Conservation (phyloP, 2,888 invertebrate species). For the Cataglyphis cursor region DNA sequence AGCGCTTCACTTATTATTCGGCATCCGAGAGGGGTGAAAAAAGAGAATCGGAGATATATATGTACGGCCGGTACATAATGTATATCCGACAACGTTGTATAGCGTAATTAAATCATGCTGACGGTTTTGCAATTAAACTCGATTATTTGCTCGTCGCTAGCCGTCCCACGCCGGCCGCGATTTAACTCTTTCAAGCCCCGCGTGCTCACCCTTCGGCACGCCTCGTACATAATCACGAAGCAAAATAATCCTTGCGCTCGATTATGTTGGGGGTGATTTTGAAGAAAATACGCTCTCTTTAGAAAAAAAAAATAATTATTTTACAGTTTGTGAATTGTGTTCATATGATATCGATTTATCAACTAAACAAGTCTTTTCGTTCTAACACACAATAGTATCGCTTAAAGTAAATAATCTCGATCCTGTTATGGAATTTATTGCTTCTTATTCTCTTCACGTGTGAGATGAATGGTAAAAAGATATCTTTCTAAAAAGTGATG, state of each 20-base stretch:
- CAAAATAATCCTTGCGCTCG: conserved; percentile 68
- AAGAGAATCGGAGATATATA: conserved; percentile 52
- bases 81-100: conserved; percentile 78
- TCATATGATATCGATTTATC: no score
- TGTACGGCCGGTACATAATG: conserved; percentile 64
- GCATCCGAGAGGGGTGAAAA: conserved; percentile 60
- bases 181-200: conserved; percentile 83
- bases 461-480: conserved; percentile 25
- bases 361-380: background rate
- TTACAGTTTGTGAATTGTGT: background rate
- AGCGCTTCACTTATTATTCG: conserved; percentile 78
- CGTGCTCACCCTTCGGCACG: conserved; percentile 72
- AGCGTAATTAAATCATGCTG: conserved; percentile 87
- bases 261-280: conserved; percentile 54
- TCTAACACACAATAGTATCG: background rate
- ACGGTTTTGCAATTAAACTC: conserved; percentile 87
- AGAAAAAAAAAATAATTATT: conserved; percentile 49
- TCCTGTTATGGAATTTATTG: background rate
- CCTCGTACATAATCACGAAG: conserved; percentile 61
- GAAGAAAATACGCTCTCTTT: conserved; percentile 51
- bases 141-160: conserved; percentile 86
- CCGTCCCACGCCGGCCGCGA: conserved; percentile 78
- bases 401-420: background rate
- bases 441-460: background rate
- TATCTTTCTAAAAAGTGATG: conserved; percentile 44